Evolutionary conservation across 2,113 vertebrate genomes (phyloP).

Genomic region (Protobothrops flavoviridis): DNA sequence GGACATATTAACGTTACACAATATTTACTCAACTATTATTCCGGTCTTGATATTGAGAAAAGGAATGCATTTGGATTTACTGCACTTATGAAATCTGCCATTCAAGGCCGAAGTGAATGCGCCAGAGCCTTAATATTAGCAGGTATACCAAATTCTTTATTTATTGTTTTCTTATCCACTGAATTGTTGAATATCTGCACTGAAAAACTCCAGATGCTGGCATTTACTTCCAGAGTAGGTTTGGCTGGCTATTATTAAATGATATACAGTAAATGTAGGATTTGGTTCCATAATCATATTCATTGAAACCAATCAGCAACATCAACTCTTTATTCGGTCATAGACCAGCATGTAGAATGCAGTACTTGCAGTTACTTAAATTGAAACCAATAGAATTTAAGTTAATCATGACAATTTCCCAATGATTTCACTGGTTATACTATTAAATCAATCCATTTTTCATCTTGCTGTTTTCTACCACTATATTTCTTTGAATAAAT

Average conservation of each 20-base stretch:
- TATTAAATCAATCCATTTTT: neutral
- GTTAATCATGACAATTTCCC: neutral
- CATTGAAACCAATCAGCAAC: neutral
- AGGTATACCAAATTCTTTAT: slow-evolving; percentile 70
- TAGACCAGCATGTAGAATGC: neutral
- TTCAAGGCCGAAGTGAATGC: slow-evolving; percentile 91
- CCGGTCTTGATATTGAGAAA: slow-evolving; percentile 87
- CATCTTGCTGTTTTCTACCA: neutral
- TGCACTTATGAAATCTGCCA: slow-evolving; percentile 93
- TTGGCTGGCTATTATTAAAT: neutral
- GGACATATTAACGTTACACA: slow-evolving; percentile 92
- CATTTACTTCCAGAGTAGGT: neutral
- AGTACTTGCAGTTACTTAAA: neutral
- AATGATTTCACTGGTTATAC: neutral
- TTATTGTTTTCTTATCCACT: neutral
- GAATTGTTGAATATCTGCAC: neutral
- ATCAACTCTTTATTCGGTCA: neutral
- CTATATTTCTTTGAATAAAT: neutral
- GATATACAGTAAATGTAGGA: neutral
- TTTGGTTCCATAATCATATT: neutral
- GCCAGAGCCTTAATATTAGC: slow-evolving; percentile 90
- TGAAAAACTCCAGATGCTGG: neutral
- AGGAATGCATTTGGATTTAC: slow-evolving; percentile 92
- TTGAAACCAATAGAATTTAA: neutral
- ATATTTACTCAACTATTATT: slow-evolving; percentile 93